Evolutionary conservation across 2,113 vertebrate genomes (phyloP).

Genomic region (Oxyruncus cristatus): DNA sequence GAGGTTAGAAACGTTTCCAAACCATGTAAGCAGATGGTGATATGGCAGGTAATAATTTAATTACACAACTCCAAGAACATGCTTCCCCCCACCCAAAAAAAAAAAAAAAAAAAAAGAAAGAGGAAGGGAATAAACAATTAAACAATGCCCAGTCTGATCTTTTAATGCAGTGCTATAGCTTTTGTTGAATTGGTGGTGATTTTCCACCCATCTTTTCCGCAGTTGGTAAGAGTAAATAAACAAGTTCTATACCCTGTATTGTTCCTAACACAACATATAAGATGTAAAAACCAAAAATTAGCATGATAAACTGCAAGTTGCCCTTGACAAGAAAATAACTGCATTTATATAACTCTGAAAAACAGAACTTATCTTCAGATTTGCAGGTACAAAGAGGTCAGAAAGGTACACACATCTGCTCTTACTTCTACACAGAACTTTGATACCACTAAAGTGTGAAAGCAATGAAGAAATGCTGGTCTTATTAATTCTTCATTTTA

Average conservation of each 20-base stretch:
- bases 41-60: slow-evolving; percentile 76
- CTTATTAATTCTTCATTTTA: background rate
- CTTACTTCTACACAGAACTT: background rate
- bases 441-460: background rate
- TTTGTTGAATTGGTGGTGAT: background rate
- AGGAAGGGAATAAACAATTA: background rate
- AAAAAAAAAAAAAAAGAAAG: background rate
- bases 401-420: background rate
- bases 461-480: background rate
- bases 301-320: background rate
- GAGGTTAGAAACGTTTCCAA: slow-evolving; percentile 42
- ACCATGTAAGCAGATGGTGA: slow-evolving; percentile 69
- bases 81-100: background rate
- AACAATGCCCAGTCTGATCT: background rate
- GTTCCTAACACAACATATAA: background rate
- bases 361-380: background rate
- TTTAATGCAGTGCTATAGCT: background rate
- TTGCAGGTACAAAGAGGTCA: background rate
- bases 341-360: background rate
- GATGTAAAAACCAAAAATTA: background rate
- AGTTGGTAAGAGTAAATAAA: background rate
- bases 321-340: background rate
- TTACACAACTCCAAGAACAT: slow-evolving; percentile 53
- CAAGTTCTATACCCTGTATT: background rate
- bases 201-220: background rate